Evolutionary conservation across 1,140 invertebrate species (phyloP).

Genomic region (Kradibia gibbosae): DNA sequence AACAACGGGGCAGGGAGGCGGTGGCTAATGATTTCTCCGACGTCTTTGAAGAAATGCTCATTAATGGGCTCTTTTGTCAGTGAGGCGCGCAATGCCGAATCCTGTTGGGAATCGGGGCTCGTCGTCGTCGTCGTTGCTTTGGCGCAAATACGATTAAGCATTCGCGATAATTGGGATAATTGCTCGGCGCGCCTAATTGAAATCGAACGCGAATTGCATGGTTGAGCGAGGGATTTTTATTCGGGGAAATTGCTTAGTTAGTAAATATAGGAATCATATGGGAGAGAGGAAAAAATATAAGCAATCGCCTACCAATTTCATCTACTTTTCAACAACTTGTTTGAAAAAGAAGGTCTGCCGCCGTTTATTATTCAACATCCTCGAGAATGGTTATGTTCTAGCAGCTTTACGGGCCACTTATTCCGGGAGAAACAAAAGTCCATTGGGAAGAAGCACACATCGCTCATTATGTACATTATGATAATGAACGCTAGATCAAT

Average conservation of each 20-base stretch:
- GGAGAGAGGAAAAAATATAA: not conserved
- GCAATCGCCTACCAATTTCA: too few relatives aligned
- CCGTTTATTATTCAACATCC: not conserved
- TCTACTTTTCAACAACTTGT: not conserved
- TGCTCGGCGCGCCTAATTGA: too few relatives aligned
- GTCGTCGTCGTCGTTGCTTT: too few relatives aligned
- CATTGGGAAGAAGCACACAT: not conserved
- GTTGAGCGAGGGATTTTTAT: not conserved
- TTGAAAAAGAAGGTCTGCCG: not conserved
- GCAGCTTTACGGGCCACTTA: not conserved
- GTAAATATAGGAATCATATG: not conserved
- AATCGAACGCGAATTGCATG: not conserved
- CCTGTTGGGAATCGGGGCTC: too few relatives aligned
- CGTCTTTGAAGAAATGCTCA: too few relatives aligned
- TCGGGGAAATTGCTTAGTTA: too few relatives aligned
- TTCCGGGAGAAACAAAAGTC: not conserved
- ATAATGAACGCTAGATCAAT: not conserved
- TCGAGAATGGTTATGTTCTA: not conserved
- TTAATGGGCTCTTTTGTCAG: too few relatives aligned
- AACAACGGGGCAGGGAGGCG: not conserved
- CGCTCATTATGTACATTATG: not conserved
- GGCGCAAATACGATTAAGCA: too few relatives aligned
- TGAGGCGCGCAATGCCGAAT: too few relatives aligned
- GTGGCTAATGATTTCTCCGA: constrained; percentile 6
- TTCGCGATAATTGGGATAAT: too few relatives aligned